A percentile compares a stretch with the other conserved stretches of the same genome.
Evolutionary conservation across 2,113 vertebrate species (phyloP).

Genomic region (Maccullochella peelii): DNA sequence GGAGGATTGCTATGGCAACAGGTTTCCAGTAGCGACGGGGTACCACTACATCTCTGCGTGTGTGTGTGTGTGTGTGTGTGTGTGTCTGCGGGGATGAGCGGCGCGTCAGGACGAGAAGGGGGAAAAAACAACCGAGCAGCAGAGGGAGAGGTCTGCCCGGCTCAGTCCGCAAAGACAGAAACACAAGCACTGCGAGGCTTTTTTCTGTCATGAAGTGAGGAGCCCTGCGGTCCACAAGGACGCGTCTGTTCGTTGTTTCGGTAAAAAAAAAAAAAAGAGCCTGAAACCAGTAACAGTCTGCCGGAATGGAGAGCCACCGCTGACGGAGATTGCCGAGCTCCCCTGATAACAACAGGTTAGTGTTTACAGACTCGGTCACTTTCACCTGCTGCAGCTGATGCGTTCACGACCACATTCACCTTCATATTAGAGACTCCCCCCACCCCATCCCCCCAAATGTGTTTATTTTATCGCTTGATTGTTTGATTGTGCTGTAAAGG

Average conservation of each 20-base stretch:
- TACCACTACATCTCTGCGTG: constrained; percentile 71
- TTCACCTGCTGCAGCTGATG: constrained; percentile 15
- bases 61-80: constrained; percentile 8
- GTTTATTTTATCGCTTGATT: background rate
- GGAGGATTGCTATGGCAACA: constrained; percentile 88
- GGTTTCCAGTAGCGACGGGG: constrained; percentile 87
- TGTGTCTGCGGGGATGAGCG: constrained; percentile 69
- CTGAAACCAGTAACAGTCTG: background rate
- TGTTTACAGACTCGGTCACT: constrained; percentile 40
- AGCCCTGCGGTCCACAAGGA: constrained; percentile 25
- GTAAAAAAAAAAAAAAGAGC: background rate
- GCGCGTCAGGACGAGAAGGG: constrained; percentile 64
- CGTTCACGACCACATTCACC: background rate
- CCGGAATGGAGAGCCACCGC: constrained; percentile 66
- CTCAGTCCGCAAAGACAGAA: constrained; percentile 45
- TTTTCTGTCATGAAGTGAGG: constrained; percentile 47
- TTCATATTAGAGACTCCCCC: background rate
- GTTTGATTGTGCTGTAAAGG: background rate
- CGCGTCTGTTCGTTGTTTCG: constrained; percentile 3
- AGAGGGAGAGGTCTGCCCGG: constrained; percentile 59
- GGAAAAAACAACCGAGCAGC: constrained; percentile 26
- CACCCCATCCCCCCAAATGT: background rate
- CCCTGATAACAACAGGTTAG: constrained; percentile 83
- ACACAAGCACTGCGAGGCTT: background rate
- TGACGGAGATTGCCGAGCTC: constrained; percentile 74